These are phyloP conservation scores for Heterodera schachtii DNA, from an alignment of 1,140 invertebrate species.

Conservation along the genomic window DNA sequence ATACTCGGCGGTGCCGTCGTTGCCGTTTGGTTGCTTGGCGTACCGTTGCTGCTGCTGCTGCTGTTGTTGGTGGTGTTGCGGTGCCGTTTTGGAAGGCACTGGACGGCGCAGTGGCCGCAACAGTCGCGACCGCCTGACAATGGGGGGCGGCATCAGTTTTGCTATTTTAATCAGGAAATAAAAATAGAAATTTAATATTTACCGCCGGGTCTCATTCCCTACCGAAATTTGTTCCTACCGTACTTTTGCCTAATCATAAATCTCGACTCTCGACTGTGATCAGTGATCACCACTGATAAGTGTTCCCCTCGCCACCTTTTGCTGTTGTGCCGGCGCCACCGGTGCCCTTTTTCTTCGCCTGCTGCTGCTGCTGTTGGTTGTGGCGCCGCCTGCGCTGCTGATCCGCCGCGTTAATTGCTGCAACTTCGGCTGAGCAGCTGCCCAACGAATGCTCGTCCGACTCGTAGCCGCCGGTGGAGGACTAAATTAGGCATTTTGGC, in stretches of 20 bases:
- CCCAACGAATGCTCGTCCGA: constrained; percentile 61
- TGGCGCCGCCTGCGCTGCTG: constrained; percentile 3
- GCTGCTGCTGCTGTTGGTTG: constrained; percentile 29
- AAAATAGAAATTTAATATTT: no score
- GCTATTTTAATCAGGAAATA: no score
- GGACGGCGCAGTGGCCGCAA: background rate
- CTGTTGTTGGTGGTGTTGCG: background rate
- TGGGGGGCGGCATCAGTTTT: no score
- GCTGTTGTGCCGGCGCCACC: constrained; percentile 1
- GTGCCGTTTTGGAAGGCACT: no score
- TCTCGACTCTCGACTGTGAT: no score
- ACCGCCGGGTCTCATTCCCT: no score
- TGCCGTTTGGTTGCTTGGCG: background rate
- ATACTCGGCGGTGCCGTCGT: background rate
- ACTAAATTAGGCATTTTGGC: background rate
- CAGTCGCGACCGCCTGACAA: background rate
- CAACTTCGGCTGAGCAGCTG: constrained; percentile 64
- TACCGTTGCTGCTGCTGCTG: background rate
- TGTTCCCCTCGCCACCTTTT: background rate
- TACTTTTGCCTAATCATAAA: no score
- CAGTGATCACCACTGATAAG: no score
- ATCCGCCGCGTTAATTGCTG: constrained; percentile 61
- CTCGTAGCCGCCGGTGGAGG: constrained; percentile 18
- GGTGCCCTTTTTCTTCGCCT: constrained; percentile 29
- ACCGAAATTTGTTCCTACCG: no score